Conservation (phyloP, 2,797 vertebrate species). For the Xyrichtys novacula region DNA sequence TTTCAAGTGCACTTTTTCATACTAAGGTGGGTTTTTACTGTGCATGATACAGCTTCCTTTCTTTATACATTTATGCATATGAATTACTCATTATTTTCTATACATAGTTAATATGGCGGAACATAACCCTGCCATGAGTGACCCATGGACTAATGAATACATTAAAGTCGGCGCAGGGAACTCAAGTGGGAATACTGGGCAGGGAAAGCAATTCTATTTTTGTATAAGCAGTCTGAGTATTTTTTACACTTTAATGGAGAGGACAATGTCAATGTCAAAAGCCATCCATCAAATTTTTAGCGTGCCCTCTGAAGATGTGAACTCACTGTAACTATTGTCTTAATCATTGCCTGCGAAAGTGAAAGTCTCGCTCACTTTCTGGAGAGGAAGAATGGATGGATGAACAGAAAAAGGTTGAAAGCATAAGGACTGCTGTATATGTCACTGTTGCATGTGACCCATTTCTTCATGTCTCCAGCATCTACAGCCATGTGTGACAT, state of each 20-base stretch:
- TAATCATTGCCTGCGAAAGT: conserved; percentile 14
- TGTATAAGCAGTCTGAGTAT: conserved; percentile 39
- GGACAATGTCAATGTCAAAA: conserved; percentile 65
- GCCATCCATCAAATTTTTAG: conserved; percentile 58
- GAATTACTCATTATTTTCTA: conserved; percentile 66
- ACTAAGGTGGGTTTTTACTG: conserved; percentile 17
- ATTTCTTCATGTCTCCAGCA: conserved; percentile 53
- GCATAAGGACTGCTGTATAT: conserved; percentile 14
- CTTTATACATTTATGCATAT: conserved; percentile 48
- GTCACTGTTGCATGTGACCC: conserved; percentile 46
- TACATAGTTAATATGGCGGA: conserved; percentile 58
- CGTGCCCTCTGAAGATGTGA: conserved; percentile 31
- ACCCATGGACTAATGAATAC: conserved; percentile 63
- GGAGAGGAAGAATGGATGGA: not conserved
- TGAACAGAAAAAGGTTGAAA: not conserved
- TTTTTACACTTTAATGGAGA: conserved; percentile 63
- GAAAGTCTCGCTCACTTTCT: not conserved
- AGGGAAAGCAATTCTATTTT: conserved; percentile 50
- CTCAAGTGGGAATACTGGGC: conserved; percentile 55
- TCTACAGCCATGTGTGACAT: conserved; percentile 47
- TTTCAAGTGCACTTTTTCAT: conserved; percentile 3
- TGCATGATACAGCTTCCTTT: conserved; percentile 17
- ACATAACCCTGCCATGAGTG: conserved; percentile 60
- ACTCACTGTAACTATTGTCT: conserved; percentile 25
- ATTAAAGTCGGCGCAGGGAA: conserved; percentile 45